These are phyloP conservation scores for Zaprionus ghesquierei DNA, from an alignment of 1,140 invertebrate genomes.

Conservation along the genomic window DNA sequence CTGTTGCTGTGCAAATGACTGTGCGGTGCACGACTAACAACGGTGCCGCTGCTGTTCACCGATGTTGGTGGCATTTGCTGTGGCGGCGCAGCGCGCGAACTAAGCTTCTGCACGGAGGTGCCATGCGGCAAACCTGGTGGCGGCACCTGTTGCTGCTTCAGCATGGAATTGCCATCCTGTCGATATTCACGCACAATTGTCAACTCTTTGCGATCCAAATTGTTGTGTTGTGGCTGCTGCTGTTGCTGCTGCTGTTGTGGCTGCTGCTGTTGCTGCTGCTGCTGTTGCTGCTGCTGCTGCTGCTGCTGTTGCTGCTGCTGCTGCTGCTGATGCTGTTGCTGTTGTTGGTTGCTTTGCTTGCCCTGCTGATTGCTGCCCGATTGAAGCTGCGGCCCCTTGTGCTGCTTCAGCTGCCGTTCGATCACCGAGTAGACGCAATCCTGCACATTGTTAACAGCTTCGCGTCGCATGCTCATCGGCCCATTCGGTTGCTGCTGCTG, in stretches of 20 bases:
- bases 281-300: conserved; percentile 49
- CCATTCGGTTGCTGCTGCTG: conserved; percentile 67
- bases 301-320: conserved; percentile 67
- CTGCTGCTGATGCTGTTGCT: conserved; percentile 70
- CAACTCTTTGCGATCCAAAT: conserved; percentile 82
- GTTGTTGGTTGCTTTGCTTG: conserved; percentile 27
- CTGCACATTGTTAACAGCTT: conserved; percentile 72
- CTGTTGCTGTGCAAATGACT: background rate
- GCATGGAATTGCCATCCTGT: conserved; percentile 57
- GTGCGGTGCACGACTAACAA: background rate
- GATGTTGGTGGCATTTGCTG: conserved; percentile 1
- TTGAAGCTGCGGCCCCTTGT: conserved; percentile 36
- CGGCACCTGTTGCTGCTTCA: conserved; percentile 39
- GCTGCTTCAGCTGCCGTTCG: conserved; percentile 72
- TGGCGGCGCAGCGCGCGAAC: conserved; percentile 22
- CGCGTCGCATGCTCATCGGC: conserved; percentile 63
- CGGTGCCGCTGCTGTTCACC: conserved; percentile 16
- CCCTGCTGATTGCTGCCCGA: conserved; percentile 47
- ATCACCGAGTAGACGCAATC: conserved; percentile 72
- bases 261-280: conserved; percentile 31
- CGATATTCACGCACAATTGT: conserved; percentile 84
- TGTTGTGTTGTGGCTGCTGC: conserved; percentile 45
- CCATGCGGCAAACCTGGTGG: conserved; percentile 50
- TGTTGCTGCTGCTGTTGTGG: conserved; percentile 78
- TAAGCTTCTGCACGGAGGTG: conserved; percentile 63